Evolutionary conservation across 2,888 invertebrate species (phyloP), one percentile per base, ranked within the genome.

Genomic region (Amphipyra tragopoginis): DNA sequence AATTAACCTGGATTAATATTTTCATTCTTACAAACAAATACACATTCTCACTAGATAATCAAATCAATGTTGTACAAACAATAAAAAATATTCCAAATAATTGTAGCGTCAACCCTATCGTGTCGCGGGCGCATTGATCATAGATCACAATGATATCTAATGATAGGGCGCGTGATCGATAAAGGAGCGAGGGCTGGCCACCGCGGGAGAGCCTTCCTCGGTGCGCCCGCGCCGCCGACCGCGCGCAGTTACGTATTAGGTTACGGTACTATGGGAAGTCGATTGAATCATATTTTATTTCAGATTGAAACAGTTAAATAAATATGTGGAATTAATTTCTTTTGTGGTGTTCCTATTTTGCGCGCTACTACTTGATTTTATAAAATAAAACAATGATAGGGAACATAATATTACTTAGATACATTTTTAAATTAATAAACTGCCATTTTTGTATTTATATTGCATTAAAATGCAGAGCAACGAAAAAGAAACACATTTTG

Each of bases 81-180:
- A 44, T 15, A 14, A 5, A 13, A 26, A n/a, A 13, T 29, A 29
- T 5, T 29, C 9, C 10, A 39, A 51, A 42, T 9, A n/a, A 42
- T 13, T n/a, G 13, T 7, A 48, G 44, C 5, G 74, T 42, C 87
- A 89, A 68, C 88, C 86, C 86, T 88, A 76, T 55, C 29, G 48
- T 57, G 67, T 64, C 80, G 83, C 84, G 73, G 81, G 79, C 84
- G 82, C 85, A 89, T 89, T 87, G 90, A 93, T 93, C 91, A 91
- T 89, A 90, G 88, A 90, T 90, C 90, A 93, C 93, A 93, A 93
- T 93, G 92, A 92, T 91, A 90, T 90, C 92, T 93, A 93, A 93
- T 93, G 93, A 92, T 93, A 93, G 92, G 90, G 87, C 87, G 84
- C 84, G 81, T 88, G 89, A 90, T 91, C 91, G 90, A 89, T 90